phyloP scores from a whole-genome alignment of 2,797 vertebrate species.

The Melanogrammus aeglefinus region DNA sequence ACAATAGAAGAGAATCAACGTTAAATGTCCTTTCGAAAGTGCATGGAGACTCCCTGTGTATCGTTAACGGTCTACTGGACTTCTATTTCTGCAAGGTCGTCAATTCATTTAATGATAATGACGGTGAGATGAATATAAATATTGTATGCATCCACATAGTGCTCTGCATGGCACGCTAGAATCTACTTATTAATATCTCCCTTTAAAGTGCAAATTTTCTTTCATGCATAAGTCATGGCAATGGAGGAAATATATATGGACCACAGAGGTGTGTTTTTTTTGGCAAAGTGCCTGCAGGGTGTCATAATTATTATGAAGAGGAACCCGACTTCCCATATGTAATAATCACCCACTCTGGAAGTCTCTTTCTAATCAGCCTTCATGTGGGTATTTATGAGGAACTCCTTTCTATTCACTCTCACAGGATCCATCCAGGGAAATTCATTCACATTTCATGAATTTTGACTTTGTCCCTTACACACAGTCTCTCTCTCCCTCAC shows the following conservation, averaged over 20 bases:
- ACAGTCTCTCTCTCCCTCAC: too few species aligned
- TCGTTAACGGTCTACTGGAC: too few species aligned
- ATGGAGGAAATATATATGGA: slow-evolving; percentile 49
- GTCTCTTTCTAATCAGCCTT: background rate
- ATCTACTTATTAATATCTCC: slow-evolving; percentile 68
- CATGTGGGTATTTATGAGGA: background rate
- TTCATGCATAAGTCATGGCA: slow-evolving; percentile 76
- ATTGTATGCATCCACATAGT: too few species aligned
- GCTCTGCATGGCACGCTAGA: slow-evolving; percentile 9
- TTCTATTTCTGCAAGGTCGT: too few species aligned
- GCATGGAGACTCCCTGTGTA: background rate
- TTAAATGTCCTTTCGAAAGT: background rate
- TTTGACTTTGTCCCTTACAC: too few species aligned
- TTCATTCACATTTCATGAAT: too few species aligned
- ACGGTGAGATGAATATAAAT: too few species aligned
- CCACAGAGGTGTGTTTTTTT: background rate
- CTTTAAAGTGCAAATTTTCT: slow-evolving; percentile 76
- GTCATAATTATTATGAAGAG: background rate
- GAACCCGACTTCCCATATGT: background rate
- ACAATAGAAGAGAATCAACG: too few species aligned
- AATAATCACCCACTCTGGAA: background rate
- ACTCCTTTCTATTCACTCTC: background rate
- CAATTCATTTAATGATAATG: too few species aligned
- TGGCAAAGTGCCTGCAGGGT: background rate
- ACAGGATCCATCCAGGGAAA: too few species aligned